These are phyloP conservation scores for Sebastes matsubarae DNA, from an alignment of 2,797 vertebrate genomes.

Conservation along the genomic window DNA sequence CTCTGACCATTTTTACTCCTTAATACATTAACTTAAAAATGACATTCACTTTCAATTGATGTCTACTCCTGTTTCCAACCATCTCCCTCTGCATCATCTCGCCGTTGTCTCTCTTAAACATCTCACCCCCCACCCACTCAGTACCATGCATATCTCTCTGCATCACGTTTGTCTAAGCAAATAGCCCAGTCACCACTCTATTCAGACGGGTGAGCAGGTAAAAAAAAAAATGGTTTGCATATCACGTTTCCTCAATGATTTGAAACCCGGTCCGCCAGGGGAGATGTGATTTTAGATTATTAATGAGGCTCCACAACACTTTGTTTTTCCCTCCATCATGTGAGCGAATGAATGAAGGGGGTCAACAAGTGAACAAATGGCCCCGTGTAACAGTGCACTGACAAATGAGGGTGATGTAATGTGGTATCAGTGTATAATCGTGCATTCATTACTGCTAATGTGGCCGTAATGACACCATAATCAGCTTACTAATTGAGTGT, in stretches of 20 bases:
- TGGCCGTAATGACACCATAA: conserved; percentile 60
- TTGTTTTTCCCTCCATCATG: conserved; percentile 47
- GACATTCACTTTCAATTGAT: neutral
- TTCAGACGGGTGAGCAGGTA: conserved; percentile 32
- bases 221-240: conserved; percentile 38
- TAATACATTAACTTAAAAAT: neutral
- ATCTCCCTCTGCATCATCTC: neutral
- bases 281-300: conserved; percentile 71
- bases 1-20: neutral
- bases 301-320: conserved; percentile 63
- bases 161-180: conserved; percentile 40
- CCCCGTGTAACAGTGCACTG: conserved; percentile 46
- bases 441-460: conserved; percentile 73
- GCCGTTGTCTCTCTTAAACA: neutral
- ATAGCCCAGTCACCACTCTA: conserved; percentile 18
- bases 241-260: conserved; percentile 57
- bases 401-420: conserved; percentile 65
- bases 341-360: conserved; percentile 33
- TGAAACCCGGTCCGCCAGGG: conserved; percentile 56
- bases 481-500: conserved; percentile 69
- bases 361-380: conserved; percentile 46
- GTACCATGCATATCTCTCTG: conserved; percentile 4
- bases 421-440: conserved; percentile 54
- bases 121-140: neutral
- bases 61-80: neutral